Evolutionary conservation across 2,888 invertebrate species (phyloP).

Genomic region (Malacosoma neustria): DNA sequence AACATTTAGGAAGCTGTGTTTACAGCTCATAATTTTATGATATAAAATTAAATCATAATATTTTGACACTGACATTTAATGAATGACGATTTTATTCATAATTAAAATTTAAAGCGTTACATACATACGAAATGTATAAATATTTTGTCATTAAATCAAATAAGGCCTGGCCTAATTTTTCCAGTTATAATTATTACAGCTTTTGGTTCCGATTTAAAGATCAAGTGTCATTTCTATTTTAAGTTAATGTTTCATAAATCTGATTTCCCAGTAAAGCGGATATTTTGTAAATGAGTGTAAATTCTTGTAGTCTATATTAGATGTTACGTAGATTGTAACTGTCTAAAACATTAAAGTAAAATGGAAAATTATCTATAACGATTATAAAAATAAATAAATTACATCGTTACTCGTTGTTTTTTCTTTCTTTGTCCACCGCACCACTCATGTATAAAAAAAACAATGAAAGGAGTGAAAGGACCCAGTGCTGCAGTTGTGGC

Average conservation of each 20-base stretch:
- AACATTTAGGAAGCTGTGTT: too few species aligned
- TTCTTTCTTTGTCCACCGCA: too few species aligned
- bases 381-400: slow-evolving; percentile 60
- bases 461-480: too few species aligned
- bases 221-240: slow-evolving; percentile 1
- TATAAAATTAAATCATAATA: too few species aligned
- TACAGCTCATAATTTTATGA: too few species aligned
- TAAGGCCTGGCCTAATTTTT: not conserved
- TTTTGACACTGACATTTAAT: too few species aligned
- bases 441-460: too few species aligned
- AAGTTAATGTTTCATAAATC: not conserved
- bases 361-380: slow-evolving; percentile 47
- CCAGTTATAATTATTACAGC: not conserved
- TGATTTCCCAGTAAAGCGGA: slow-evolving; percentile 49
- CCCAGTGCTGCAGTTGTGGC: too few species aligned
- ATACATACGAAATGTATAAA: too few species aligned
- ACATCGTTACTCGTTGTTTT: too few species aligned
- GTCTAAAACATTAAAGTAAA: slow-evolving; percentile 50
- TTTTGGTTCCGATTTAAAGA: not conserved
- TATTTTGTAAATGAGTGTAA: slow-evolving; percentile 66
- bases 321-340: slow-evolving; percentile 68
- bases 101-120: too few species aligned
- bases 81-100: not conserved
- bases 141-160: not conserved
- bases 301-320: slow-evolving; percentile 66